Base-by-base conservation (phyloP, 2,888 invertebrate species). In the Craniophora ligustri region DNA sequence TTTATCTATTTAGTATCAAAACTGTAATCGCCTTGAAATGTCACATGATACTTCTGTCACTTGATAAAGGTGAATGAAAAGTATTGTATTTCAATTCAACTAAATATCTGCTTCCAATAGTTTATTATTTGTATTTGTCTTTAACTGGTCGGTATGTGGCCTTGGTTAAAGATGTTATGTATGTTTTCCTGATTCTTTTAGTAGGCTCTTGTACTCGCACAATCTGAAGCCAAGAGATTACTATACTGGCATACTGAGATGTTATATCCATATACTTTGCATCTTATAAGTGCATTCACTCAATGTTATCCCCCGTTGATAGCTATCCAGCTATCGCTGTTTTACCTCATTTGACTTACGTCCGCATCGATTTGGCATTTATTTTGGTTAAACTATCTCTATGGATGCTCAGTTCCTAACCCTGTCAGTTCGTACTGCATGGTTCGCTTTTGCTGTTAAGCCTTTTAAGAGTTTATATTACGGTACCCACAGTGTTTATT, bases 11-110 rank as follows among this genome's bases (percentile, higher is more conserved):
- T 50, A 42, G 60, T 79, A 73, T 79, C 73, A 65, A 72, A 77
- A 62, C 40, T 56, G 56, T 66, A 72, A 67, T 78, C 74, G 32
- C 85, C 84, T 85, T 85, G 82, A 79, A 76, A 65, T 69, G 84
- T 81, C 81, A 85, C 66, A 68, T 72, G 78, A 83, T 75, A 81
- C 63, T 65, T 45, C 53, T 73, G 76, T 75, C 72, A 71, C 79
- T 77, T 62, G 78, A 82, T 79, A 79, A 80, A 76, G 47, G 58
- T 62, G 74, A 72, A 67, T 68, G 59, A 65, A 73, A 75, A 69
- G 69, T 78, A 75, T 75, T 67, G 41, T 54, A 67, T 72, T 67
- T 64, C 65, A 65, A 63, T 75, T 56, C 54, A 57, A 61, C 72
- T 72, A 53, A 45, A 58, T 56, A 58, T 53, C 58, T 51, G 34